Base-by-base conservation (phyloP, 92 coral and sea anemone genomes). In the Zoanthus solanderi region DNA sequence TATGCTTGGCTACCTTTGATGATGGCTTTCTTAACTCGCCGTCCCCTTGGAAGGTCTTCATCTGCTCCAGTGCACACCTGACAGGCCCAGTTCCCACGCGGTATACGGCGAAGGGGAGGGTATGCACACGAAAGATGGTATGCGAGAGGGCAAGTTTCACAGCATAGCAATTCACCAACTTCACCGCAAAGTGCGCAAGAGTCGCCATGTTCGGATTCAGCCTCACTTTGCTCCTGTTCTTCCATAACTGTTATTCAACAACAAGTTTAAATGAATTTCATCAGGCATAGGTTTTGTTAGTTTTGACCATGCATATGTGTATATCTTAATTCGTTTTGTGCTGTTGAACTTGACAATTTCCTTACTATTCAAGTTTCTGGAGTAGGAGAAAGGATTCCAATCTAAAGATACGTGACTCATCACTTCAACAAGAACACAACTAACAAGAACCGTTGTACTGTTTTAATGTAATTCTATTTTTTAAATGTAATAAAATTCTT, bases 81-180 rank as follows among this genome's bases (percentile, higher is more conserved):
- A 86, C 99, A 97, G 53, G 96, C 98, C 99, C 99, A 97, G 94
- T 90, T 92, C 11, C 99, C 99, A 57, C 99, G 98, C 84, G 99
- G 99, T 46, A 97, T 89, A 71, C 99, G 97, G 34, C 99, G 94
- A 52, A 97, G 86, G 48, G 99, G 96, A 12, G 99, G 99, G 78
- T 97, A 97, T 42, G 95, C 97, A 77, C 99, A 97, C 77, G 88
- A 85, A 87, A 97, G 78, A 90, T 97, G 99, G 67, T 93, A 97
- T 10, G 98, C 99, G 30, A 97, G 89, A 16, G 99, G 98, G 80
- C 99, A 97, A 15, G 96, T 94, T 74, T 97, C 99, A 86, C 99
- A 97, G 87, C 99, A 97, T 46, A 97, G 88, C 17, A 97, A 91
- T 77, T 97, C 99, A 17, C 99, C 99, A 45, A 93, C 97, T 65